Percentiles rank a stretch among this genome's conserved stretches.
phyloP scores from a whole-genome alignment of 2,113 vertebrate genomes.

The Plecturocebus donacophilus region DNA sequence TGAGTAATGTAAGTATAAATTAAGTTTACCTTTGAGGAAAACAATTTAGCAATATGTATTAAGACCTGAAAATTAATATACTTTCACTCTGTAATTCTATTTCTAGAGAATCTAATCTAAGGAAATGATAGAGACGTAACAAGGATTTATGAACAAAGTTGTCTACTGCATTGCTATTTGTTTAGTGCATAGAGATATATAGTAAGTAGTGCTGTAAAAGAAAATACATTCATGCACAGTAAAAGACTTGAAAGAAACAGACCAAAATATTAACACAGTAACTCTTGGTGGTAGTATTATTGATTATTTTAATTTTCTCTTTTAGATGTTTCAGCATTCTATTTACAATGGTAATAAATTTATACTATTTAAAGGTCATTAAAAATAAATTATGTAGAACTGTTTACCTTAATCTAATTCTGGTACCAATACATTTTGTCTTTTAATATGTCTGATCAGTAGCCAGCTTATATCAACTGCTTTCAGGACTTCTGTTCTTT shows the following conservation, averaged over 20 bases:
- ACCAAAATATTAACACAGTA: conserved; percentile 34
- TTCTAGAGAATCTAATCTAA: conserved; percentile 46
- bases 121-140: not conserved
- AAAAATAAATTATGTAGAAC: conserved; percentile 49
- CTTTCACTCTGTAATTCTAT: conserved; percentile 10
- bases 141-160: conserved; percentile 31
- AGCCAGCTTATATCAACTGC: not conserved
- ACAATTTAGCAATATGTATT: conserved; percentile 26
- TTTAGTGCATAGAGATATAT: not conserved
- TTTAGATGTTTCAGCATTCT: conserved; percentile 33
- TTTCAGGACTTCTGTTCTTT: conserved; percentile 25
- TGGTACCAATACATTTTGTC: conserved; percentile 18
- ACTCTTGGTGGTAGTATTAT: not conserved
- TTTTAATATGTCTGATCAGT: conserved; percentile 4
- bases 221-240: not conserved
- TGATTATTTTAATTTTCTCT: conserved; percentile 66
- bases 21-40: conserved; percentile 7
- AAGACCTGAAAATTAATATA: conserved; percentile 33
- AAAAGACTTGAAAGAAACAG: conserved; percentile 29
- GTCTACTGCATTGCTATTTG: not conserved
- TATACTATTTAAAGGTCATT: conserved; percentile 57
- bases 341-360: conserved; percentile 35
- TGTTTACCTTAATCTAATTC: conserved; percentile 54
- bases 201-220: not conserved
- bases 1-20: not conserved